These are phyloP conservation scores for Nemurella pictetii DNA, from an alignment of 2,888 invertebrate genomes.

Conservation along the genomic window DNA sequence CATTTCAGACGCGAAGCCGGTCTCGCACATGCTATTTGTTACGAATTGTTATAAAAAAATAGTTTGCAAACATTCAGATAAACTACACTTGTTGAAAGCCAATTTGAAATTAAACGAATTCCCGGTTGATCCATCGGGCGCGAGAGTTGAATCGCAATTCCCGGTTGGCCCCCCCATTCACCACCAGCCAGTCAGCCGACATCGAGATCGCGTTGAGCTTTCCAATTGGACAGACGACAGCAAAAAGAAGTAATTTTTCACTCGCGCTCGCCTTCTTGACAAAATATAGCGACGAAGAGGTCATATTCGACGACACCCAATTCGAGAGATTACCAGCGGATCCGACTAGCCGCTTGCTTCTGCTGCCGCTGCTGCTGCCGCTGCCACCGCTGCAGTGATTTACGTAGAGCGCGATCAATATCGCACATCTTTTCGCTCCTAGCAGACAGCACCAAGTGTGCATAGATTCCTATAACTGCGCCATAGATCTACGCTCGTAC, in stretches of 20 bases:
- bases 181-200: background rate
- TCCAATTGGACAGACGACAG: background rate
- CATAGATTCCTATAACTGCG: background rate
- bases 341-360: no score
- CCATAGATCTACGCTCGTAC: background rate
- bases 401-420: slow-evolving; percentile 18
- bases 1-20: slow-evolving; percentile 6
- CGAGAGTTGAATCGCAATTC: slow-evolving; percentile 15
- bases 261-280: slow-evolving; percentile 23
- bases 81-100: slow-evolving; percentile 32
- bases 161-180: slow-evolving; percentile 2
- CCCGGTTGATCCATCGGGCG: slow-evolving; percentile 12
- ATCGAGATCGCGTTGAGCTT: slow-evolving; percentile 1
- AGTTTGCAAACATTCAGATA: slow-evolving; percentile 29
- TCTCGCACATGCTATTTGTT: background rate
- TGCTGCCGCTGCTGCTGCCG: no score
- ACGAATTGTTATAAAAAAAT: slow-evolving; percentile 17
- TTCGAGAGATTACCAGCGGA: slow-evolving; percentile 26
- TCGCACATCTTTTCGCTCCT: background rate
- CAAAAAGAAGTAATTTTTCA: slow-evolving; percentile 25
- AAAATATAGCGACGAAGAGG: slow-evolving; percentile 30
- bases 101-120: slow-evolving; percentile 32
- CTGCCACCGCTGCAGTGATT: no score
- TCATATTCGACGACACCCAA: slow-evolving; percentile 32
- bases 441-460: background rate